phyloP scores from a whole-genome alignment of 2,797 vertebrate genomes.

The Acanthis flammea region DNA sequence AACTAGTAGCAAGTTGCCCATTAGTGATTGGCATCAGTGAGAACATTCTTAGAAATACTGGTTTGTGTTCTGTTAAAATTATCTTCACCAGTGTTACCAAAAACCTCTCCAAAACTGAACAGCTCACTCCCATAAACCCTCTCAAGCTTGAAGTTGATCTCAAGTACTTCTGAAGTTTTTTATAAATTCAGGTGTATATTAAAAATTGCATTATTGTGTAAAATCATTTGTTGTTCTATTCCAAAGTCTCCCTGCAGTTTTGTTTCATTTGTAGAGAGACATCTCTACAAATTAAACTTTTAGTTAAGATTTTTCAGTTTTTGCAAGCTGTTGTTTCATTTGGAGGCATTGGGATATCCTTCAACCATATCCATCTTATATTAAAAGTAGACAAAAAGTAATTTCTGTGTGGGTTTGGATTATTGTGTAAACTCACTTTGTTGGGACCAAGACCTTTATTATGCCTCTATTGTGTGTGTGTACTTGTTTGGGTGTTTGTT shows the following conservation, averaged over 20 bases:
- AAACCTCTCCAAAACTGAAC: neutral
- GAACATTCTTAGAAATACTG: neutral
- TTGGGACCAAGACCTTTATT: neutral
- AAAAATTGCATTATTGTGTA: neutral
- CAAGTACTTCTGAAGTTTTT: neutral
- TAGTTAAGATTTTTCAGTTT: neutral
- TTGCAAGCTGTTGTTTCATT: neutral
- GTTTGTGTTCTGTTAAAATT: neutral
- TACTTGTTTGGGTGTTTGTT: neutral
- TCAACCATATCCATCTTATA: neutral
- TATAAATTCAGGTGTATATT: neutral
- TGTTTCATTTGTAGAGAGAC: neutral
- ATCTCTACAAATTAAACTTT: neutral
- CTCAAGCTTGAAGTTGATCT: neutral
- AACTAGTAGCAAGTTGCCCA: neutral
- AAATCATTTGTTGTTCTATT: neutral
- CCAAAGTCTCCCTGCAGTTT: neutral
- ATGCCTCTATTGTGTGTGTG: neutral
- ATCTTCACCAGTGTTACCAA: neutral
- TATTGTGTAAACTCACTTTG: neutral
- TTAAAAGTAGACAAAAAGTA: neutral
- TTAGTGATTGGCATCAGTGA: neutral
- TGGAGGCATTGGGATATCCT: neutral
- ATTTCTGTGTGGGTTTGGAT: neutral
- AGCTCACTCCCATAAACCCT: neutral